Evolutionary conservation across 2,797 vertebrate species (phyloP).

Genomic region (Salmo trutta): DNA sequence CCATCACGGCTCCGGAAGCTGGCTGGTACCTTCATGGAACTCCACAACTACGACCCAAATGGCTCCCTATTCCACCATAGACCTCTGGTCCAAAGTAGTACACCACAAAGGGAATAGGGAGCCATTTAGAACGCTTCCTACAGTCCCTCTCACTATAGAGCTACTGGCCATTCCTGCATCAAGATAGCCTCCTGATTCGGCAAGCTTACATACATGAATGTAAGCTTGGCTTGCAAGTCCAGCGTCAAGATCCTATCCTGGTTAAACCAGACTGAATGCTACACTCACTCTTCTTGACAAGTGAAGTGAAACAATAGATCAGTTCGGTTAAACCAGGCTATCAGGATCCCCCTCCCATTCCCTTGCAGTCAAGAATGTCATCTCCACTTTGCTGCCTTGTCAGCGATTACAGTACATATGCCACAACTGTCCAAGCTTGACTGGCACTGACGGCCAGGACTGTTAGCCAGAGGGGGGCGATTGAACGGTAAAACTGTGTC

Average conservation of each 20-base stretch:
- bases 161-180: no score
- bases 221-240: no score
- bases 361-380: conserved; percentile 25
- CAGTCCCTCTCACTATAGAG: no score
- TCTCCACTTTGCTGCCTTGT: conserved; percentile 30
- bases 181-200: no score
- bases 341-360: conserved; percentile 24
- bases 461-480: neutral
- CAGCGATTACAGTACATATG: conserved; percentile 18
- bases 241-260: no score
- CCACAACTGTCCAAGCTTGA: neutral
- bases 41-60: neutral
- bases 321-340: conserved; percentile 12
- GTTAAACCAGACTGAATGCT: no score
- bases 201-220: no score
- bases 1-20: neutral
- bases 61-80: no score
- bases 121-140: no score
- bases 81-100: neutral
- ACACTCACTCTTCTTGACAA: no score
- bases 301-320: no score
- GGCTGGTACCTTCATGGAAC: neutral
- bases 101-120: neutral
- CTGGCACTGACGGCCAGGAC: neutral
- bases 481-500: neutral